A percentile compares a stretch with the other conserved stretches of the same genome.
Evolutionary conservation across 2,113 vertebrate species (phyloP).

Genomic region (Motacilla tschutschensis): DNA sequence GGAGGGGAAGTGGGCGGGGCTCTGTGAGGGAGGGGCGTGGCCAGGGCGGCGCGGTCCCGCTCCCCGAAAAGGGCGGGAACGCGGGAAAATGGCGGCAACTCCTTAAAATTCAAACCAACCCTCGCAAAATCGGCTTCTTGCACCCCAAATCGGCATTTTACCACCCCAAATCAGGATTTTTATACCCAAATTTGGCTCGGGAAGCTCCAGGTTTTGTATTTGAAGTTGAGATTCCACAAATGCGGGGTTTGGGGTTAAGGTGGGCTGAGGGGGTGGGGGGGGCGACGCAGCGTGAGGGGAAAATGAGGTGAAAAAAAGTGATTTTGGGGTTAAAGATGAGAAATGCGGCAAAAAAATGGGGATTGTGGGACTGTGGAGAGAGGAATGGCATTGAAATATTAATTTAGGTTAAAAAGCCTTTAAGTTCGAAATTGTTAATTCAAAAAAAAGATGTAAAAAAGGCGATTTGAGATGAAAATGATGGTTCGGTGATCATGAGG

Average conservation of each 20-base stretch:
- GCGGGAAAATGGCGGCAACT: not conserved
- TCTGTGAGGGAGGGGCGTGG: not conserved
- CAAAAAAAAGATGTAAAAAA: fast-evolving
- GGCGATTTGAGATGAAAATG: fast-evolving
- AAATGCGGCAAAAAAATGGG: fast-evolving
- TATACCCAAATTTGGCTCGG: fast-evolving
- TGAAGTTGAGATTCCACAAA: fast-evolving
- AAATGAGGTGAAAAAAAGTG: fast-evolving
- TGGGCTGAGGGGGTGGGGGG: fast-evolving
- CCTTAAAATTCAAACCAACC: not conserved
- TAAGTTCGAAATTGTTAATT: fast-evolving
- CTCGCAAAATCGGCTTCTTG: not conserved
- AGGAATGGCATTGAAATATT: fast-evolving
- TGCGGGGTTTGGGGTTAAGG: not conserved
- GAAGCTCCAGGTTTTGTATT: fast-evolving
- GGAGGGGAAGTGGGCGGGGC: not conserved
- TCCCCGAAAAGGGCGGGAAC: not conserved
- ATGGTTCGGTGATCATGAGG: fast-evolving
- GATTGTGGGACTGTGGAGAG: fast-evolving
- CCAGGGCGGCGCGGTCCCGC: fast-evolving
- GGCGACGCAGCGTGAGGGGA: fast-evolving
- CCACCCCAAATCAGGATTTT: fast-evolving
- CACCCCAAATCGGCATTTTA: fast-evolving
- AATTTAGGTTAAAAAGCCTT: too few species aligned
- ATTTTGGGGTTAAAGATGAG: fast-evolving